phyloP scores from a whole-genome alignment of 2,888 invertebrate genomes.

The Malthinus seriepunctatus region DNA sequence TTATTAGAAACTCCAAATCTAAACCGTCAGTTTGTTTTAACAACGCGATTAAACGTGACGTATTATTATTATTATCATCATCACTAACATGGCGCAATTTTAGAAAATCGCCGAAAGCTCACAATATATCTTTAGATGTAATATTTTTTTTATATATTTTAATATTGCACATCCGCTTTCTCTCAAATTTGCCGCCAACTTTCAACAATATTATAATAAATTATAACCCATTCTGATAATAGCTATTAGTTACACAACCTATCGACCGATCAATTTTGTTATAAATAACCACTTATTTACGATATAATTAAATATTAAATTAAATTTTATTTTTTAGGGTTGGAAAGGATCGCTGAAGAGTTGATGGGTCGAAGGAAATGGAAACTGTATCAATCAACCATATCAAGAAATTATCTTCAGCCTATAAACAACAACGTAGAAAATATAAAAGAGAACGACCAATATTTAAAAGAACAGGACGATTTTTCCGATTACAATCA shows the following conservation, averaged over 20 bases:
- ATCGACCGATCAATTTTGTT: no score
- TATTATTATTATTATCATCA: background rate
- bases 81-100: background rate
- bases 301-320: background rate
- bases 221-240: background rate
- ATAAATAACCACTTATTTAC: no score
- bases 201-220: slow-evolving; percentile 8
- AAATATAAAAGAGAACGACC: slow-evolving; percentile 43
- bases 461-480: slow-evolving; percentile 40
- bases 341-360: slow-evolving; percentile 96
- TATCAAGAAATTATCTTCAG: slow-evolving; percentile 56
- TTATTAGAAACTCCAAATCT: slow-evolving; percentile 4
- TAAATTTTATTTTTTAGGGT: slow-evolving; percentile 64
- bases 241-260: no score
- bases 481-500: slow-evolving; percentile 28
- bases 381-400: slow-evolving; percentile 87
- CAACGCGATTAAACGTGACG: slow-evolving; percentile 2
- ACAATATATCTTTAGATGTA: background rate
- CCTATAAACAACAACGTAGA: slow-evolving; percentile 55
- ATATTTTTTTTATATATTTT: background rate
- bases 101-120: background rate
- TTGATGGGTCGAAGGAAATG: slow-evolving; percentile 97
- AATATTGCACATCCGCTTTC: slow-evolving; percentile 16
- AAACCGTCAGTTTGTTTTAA: slow-evolving; percentile 5
- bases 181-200: slow-evolving; percentile 20